Base-by-base conservation (phyloP, 2,888 invertebrate genomes). In the Torymus texanus region DNA sequence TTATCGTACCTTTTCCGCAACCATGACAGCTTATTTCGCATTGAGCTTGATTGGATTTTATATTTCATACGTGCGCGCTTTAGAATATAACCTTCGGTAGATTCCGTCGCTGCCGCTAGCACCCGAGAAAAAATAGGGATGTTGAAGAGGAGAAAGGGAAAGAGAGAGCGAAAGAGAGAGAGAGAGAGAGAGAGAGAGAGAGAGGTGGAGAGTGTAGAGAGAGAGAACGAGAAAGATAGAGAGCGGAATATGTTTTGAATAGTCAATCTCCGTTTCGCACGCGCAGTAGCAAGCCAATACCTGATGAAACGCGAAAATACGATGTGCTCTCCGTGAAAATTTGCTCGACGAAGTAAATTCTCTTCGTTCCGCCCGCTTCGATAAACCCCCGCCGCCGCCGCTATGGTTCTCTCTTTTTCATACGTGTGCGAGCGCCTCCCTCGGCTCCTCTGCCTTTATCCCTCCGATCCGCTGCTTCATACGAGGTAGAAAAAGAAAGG, bases 221-320 rank as follows among this genome's bases (percentile, higher is more conserved):
- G 29, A 53, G 62, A 21, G 12, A 14, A n/a, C 13, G 13, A 24
- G 13, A 24, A 0, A n/a, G 10, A 29, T 50, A 50, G 41, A 1
- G 18, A 62, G 68, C 50, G 14, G 62, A 75, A 75, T 62, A 62
- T 68, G 62, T 75, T 68, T 68, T 75, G 75, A 75, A 75, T 68
- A 75, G 75, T 75, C 75, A 68, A 75, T 75, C 55, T 68, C 59
- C 24, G 59, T 51, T 59, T 29, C 12, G 56, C 24, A 11, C 16
- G 21, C 21, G 61, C 61, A n/a, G 55, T 24, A 55, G 58, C 72
- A 62, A 50, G 63, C 41, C 75, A 68, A 75, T 67, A 75, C 61
- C 62, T 68, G 75, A 75, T 75, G 75, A 75, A 68, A 68, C 68
- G 75, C 53, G 75, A 55, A 75, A 75, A 75, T 68, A 50, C 61